These are phyloP conservation scores for Spongilla lacustris DNA, from an alignment of 37 sponge, comb jelly and placozoan genomes.

Conservation along the genomic window DNA sequence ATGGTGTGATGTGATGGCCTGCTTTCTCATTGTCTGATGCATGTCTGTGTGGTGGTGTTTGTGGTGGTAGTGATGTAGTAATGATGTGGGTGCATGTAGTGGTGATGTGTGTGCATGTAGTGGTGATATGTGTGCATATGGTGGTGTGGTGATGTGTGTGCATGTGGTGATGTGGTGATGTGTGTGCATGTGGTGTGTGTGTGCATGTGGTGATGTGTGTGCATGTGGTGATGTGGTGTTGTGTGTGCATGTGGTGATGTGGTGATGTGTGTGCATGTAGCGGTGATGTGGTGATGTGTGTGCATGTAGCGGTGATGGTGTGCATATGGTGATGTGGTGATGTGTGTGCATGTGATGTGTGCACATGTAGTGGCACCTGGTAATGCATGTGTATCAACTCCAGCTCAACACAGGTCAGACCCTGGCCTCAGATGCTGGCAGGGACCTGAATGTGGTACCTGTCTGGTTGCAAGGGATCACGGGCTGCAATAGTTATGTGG, in stretches of 20 bases:
- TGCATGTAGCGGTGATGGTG: too few species aligned
- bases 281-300: too few species aligned
- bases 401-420: conserved; percentile 11
- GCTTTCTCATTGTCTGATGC: too few species aligned
- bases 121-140: not conserved
- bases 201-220: not conserved
- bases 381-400: too few species aligned
- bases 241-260: not conserved
- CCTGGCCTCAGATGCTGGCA: not conserved
- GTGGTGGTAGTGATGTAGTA: too few species aligned
- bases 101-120: not conserved
- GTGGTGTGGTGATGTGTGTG: not conserved
- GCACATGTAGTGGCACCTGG: too few species aligned
- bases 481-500: conserved; percentile 2
- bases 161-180: too few species aligned
- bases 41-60: too few species aligned
- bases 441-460: conserved; percentile 14
- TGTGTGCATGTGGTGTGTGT: not conserved
- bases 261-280: not conserved
- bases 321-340: too few species aligned
- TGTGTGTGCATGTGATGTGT: too few species aligned
- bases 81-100: not conserved
- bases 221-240: not conserved
- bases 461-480: conserved; percentile 20
- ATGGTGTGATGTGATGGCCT: too few species aligned